A percentile compares a stretch with the other conserved stretches of the same genome.
These are phyloP conservation scores for Valencia hispanica DNA, from an alignment of 2,797 vertebrate genomes.

Conservation along the genomic window DNA sequence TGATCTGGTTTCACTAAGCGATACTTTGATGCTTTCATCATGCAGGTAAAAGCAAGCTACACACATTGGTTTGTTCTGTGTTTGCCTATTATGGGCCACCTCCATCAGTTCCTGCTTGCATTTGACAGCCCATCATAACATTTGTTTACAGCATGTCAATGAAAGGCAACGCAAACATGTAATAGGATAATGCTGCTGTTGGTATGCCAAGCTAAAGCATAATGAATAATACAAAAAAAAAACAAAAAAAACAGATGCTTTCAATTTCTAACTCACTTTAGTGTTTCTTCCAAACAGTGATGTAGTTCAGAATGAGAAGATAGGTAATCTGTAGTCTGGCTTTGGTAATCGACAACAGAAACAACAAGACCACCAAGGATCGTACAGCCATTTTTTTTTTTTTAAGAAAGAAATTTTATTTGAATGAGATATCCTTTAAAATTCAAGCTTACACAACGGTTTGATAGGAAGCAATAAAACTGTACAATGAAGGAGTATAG, in stretches of 20 bases:
- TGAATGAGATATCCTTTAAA: background rate
- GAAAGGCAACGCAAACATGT: slow-evolving; percentile 47
- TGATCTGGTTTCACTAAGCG: slow-evolving; percentile 53
- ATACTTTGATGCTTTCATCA: slow-evolving; percentile 43
- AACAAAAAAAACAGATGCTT: slow-evolving; percentile 58
- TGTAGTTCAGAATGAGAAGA: slow-evolving; percentile 50
- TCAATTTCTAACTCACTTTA: slow-evolving; percentile 59
- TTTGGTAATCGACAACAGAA: slow-evolving; percentile 41
- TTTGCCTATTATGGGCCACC: slow-evolving; percentile 28
- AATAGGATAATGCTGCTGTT: slow-evolving; percentile 49
- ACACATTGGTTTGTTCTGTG: slow-evolving; percentile 25
- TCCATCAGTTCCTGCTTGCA: slow-evolving; percentile 4
- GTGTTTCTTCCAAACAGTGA: slow-evolving; percentile 53
- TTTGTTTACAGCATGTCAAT: slow-evolving; percentile 61
- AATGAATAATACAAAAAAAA: slow-evolving; percentile 43
- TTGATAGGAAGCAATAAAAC: background rate
- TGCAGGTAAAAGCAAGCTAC: slow-evolving; percentile 40
- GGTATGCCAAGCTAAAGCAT: slow-evolving; percentile 50
- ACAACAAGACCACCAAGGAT: slow-evolving; percentile 1
- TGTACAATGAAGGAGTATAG: background rate
- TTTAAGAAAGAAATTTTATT: background rate
- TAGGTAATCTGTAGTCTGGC: slow-evolving; percentile 41
- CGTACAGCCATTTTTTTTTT: background rate
- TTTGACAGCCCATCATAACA: slow-evolving; percentile 60
- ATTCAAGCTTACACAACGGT: background rate